Conservation (phyloP, 2,113 vertebrate species). For the Lichenostomus cassidix region DNA sequence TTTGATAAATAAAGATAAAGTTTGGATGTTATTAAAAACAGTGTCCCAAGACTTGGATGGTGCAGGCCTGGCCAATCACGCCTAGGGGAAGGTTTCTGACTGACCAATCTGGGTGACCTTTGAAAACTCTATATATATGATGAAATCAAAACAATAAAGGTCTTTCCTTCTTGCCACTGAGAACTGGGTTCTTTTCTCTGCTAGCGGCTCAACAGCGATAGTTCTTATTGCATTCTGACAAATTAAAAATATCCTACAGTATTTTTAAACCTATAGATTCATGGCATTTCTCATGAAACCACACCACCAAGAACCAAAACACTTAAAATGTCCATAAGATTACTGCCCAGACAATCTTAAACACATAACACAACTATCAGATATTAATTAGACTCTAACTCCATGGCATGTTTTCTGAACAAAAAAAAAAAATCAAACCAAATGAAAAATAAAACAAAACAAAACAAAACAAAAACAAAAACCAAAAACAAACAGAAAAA, state of each 20-base stretch:
- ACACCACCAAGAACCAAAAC: not conserved
- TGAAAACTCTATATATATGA: no score
- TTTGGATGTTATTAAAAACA: no score
- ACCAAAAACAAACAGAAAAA: not conserved
- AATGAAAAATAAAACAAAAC: no score
- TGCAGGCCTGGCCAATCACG: no score
- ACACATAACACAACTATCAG: not conserved
- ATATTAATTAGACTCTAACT: not conserved
- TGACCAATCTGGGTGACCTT: no score
- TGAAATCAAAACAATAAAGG: no score
- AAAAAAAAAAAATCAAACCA: not conserved
- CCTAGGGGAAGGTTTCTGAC: no score
- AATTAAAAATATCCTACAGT: not conserved
- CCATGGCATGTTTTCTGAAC: not conserved
- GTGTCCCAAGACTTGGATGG: no score
- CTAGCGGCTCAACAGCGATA: no score
- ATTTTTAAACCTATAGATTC: not conserved
- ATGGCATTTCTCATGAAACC: not conserved
- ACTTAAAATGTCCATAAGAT: not conserved
- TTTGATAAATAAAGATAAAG: no score
- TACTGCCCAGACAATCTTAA: not conserved
- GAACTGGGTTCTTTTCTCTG: no score
- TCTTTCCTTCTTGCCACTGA: no score
- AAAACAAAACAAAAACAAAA: not conserved
- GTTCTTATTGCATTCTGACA: not conserved